These are phyloP conservation scores for Calyptommatus sinebrachiatus DNA, from an alignment of 2,113 vertebrate species.

Conservation along the genomic window DNA sequence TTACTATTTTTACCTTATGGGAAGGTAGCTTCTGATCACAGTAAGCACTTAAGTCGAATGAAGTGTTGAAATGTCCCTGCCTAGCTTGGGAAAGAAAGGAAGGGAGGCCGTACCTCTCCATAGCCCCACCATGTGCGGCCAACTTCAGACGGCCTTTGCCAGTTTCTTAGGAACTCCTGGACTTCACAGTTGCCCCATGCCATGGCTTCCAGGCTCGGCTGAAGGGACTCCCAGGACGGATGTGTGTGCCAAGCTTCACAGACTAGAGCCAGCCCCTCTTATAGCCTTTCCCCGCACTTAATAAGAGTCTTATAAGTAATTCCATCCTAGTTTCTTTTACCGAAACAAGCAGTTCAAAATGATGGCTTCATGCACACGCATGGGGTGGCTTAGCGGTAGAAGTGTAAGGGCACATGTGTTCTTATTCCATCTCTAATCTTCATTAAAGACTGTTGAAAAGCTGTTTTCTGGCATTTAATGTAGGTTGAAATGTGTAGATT, in stretches of 20 bases:
- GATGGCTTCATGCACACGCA: no score
- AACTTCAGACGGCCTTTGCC: background rate
- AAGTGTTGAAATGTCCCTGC: no score
- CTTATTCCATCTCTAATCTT: background rate
- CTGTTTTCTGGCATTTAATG: background rate
- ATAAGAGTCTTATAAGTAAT: background rate
- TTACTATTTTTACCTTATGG: no score
- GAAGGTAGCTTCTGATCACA: no score
- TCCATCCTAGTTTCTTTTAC: no score
- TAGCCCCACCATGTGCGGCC: background rate
- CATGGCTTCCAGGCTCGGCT: background rate
- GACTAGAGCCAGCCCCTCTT: background rate
- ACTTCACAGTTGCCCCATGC: conserved; percentile 18
- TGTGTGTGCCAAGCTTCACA: background rate
- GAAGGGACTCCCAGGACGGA: background rate
- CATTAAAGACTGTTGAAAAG: background rate
- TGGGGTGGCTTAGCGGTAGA: no score
- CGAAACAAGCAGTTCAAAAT: no score
- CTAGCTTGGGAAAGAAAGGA: no score
- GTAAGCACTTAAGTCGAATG: no score
- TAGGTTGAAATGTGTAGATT: no score
- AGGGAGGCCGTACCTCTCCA: background rate
- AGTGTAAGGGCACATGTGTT: background rate
- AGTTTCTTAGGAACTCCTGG: background rate
- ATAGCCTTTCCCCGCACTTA: background rate